phyloP scores from a whole-genome alignment of 2,113 vertebrate genomes.

The Hymenochirus boettgeri region DNA sequence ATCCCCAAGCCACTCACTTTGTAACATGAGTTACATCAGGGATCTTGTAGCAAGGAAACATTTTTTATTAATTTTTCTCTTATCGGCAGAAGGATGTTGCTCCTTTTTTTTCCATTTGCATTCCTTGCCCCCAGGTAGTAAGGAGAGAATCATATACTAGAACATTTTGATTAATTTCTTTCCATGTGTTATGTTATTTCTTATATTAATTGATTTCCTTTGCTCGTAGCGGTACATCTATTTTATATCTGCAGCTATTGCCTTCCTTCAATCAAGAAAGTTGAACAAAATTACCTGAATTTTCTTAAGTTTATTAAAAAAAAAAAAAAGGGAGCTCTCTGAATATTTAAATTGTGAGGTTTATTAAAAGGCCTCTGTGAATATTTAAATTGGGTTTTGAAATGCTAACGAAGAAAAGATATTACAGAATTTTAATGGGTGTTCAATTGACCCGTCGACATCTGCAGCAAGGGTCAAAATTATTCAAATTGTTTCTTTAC shows the following conservation, averaged over 20 bases:
- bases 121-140: slow-evolving; percentile 94
- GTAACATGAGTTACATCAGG: slow-evolving; percentile 75
- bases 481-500: slow-evolving; percentile 70
- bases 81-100: slow-evolving; percentile 95
- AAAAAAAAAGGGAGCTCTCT: slow-evolving; percentile 60
- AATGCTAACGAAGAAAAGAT: slow-evolving; percentile 69
- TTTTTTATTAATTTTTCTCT: slow-evolving; percentile 99
- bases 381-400: slow-evolving; percentile 84
- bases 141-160: slow-evolving; percentile 91
- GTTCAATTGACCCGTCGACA: slow-evolving; percentile 60
- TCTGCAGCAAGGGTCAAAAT: slow-evolving; percentile 61
- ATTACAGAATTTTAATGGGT: slow-evolving; percentile 68
- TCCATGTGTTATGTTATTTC: slow-evolving; percentile 96
- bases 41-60: slow-evolving; percentile 84
- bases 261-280: slow-evolving; percentile 89
- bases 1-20: slow-evolving; percentile 71
- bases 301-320: slow-evolving; percentile 94
- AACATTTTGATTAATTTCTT: slow-evolving; percentile 99
- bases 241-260: slow-evolving; percentile 87
- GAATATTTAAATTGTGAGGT: slow-evolving; percentile 75
- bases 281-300: slow-evolving; percentile 94
- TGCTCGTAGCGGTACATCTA: slow-evolving; percentile 93
- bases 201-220: slow-evolving; percentile 98
- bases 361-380: slow-evolving; percentile 75
- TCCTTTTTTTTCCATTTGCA: slow-evolving; percentile 97